Conservation (phyloP, 2,113 vertebrate genomes). For the Charina bottae region DNA sequence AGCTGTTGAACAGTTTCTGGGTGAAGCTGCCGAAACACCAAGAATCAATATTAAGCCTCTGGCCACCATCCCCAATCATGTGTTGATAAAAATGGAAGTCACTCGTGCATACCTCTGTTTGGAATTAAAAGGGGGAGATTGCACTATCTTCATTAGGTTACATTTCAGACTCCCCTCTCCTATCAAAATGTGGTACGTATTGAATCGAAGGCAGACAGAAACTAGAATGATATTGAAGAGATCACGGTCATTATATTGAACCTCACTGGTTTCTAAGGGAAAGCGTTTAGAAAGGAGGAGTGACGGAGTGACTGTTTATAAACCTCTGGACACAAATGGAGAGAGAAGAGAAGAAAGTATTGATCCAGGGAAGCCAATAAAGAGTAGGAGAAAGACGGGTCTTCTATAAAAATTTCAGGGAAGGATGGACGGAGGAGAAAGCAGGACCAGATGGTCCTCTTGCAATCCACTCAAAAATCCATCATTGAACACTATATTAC, state of each 20-base stretch:
- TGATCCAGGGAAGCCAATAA: neutral
- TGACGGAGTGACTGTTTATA: neutral
- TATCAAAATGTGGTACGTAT: neutral
- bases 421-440: neutral
- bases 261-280: neutral
- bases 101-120: neutral
- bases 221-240: conserved; percentile 3
- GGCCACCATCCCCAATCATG: neutral
- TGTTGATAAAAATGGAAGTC: neutral
- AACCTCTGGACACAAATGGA: neutral
- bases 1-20: neutral
- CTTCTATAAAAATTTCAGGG: neutral
- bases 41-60: neutral
- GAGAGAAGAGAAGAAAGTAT: neutral
- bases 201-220: neutral
- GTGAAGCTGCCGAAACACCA: neutral
- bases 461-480: neutral
- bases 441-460: too few species aligned
- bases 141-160: neutral
- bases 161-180: neutral
- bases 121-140: neutral
- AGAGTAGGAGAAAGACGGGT: neutral
- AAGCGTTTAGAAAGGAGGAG: neutral
- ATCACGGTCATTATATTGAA: neutral
- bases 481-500: neutral